Percentiles rank a stretch among this genome's conserved stretches.
These are phyloP conservation scores for Drosophila paracracens DNA, from an alignment of 2,888 invertebrate genomes.

Conservation along the genomic window DNA sequence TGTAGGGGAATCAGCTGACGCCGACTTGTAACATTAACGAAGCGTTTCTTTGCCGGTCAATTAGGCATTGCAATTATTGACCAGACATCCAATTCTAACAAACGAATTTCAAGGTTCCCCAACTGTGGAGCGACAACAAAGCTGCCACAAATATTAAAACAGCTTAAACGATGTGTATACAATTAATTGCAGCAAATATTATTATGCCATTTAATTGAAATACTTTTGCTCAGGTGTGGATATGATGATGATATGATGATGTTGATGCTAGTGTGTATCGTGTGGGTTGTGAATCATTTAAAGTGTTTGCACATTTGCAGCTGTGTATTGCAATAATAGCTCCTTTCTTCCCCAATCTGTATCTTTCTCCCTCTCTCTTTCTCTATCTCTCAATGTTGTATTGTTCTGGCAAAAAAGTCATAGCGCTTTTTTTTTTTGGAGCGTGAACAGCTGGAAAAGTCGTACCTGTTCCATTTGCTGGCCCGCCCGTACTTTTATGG, in stretches of 20 bases:
- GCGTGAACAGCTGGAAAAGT: constrained; percentile 73
- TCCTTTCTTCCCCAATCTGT: constrained; percentile 7
- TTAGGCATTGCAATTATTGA: constrained; percentile 59
- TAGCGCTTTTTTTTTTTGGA: constrained; percentile 67
- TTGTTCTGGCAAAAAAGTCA: constrained; percentile 68
- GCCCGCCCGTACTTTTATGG: constrained; percentile 79
- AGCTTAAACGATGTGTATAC: constrained; percentile 47
- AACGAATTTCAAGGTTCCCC: constrained; percentile 20
- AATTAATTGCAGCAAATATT: constrained; percentile 69
- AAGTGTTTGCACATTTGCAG: constrained; percentile 9
- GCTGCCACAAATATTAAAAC: constrained; percentile 49
- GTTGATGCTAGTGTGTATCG: constrained; percentile 5
- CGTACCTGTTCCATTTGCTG: constrained; percentile 77
- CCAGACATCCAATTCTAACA: constrained; percentile 27
- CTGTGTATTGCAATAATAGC: constrained; percentile 18
- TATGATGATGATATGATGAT: neutral
- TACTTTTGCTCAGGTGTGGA: constrained; percentile 32
- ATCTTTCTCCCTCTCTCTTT: neutral
- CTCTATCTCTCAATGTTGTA: constrained; percentile 26
- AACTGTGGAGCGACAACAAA: constrained; percentile 1
- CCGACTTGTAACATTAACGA: constrained; percentile 30
- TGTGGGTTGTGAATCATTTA: constrained; percentile 46
- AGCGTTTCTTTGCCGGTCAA: constrained; percentile 44
- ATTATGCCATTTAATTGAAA: constrained; percentile 61
- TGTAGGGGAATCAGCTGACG: constrained; percentile 8